These are phyloP conservation scores for Sciurus niger DNA, from an alignment of 2,113 vertebrate species.

Conservation along the genomic window DNA sequence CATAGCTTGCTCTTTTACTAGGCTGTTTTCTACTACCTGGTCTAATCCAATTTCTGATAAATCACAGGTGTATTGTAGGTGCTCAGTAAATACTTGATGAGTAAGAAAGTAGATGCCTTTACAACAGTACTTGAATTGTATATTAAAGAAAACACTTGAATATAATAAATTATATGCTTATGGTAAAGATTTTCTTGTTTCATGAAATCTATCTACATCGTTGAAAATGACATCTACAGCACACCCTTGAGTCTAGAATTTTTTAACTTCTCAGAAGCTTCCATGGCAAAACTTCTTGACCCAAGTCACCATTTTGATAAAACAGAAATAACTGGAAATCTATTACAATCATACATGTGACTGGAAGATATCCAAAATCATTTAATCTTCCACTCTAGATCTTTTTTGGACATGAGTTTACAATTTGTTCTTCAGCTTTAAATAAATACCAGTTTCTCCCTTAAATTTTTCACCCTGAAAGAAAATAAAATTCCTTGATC, in stretches of 20 bases:
- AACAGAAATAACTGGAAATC: no score
- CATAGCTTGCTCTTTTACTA: neutral
- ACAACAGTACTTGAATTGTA: neutral
- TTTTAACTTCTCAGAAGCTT: neutral
- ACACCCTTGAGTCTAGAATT: neutral
- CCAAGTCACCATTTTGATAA: no score
- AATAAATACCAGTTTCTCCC: neutral
- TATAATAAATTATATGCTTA: neutral
- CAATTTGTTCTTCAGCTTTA: neutral
- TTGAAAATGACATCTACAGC: neutral
- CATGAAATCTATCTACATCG: neutral
- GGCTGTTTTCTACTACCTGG: neutral
- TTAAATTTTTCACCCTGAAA: neutral
- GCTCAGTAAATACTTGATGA: neutral
- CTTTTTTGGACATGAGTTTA: neutral
- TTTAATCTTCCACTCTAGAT: neutral
- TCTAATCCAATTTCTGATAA: no score
- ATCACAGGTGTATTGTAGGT: no score
- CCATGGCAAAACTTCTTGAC: no score
- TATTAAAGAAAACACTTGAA: constrained; percentile 28
- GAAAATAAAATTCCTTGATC: no score
- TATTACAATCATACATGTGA: no score
- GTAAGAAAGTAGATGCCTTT: neutral
- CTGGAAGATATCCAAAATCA: neutral
- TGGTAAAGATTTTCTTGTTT: neutral